These are phyloP conservation scores for Drosophila multiciliata DNA, from an alignment of 2,888 invertebrate genomes.

Conservation along the genomic window DNA sequence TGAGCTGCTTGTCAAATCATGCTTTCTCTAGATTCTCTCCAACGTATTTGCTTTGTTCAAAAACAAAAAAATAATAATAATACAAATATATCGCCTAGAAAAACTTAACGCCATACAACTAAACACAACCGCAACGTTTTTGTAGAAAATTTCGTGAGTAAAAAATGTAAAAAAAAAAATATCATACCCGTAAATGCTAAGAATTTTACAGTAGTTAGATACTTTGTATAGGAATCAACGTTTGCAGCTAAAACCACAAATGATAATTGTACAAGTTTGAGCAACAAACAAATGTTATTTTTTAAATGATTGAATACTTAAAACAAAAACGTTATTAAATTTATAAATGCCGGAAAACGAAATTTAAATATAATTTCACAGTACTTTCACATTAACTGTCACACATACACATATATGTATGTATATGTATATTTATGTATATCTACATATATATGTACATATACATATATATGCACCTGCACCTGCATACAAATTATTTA, in stretches of 20 bases:
- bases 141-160: conserved; percentile 68
- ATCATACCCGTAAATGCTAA: conserved; percentile 68
- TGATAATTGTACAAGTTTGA: conserved; percentile 62
- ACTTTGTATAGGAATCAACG: conserved; percentile 78
- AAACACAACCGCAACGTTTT: conserved; percentile 66
- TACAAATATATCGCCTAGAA: conserved; percentile 57
- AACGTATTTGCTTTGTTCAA: conserved; percentile 53
- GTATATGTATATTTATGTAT: conserved; percentile 13
- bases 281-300: conserved; percentile 66
- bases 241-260: conserved; percentile 67
- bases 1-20: not conserved
- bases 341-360: conserved; percentile 44
- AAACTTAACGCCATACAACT: conserved; percentile 60
- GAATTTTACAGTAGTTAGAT: conserved; percentile 80
- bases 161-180: conserved; percentile 38
- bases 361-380: conserved; percentile 66
- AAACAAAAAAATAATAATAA: conserved; percentile 35
- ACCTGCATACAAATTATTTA: conserved; percentile 50
- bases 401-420: conserved; percentile 42
- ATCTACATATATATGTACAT: conserved; percentile 33
- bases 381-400: conserved; percentile 61
- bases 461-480: conserved; percentile 33
- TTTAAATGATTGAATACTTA: conserved; percentile 49
- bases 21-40: conserved; percentile 14
- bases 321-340: conserved; percentile 49